Base-by-base conservation (phyloP, 2,797 vertebrate species). In the Periparus ater region DNA sequence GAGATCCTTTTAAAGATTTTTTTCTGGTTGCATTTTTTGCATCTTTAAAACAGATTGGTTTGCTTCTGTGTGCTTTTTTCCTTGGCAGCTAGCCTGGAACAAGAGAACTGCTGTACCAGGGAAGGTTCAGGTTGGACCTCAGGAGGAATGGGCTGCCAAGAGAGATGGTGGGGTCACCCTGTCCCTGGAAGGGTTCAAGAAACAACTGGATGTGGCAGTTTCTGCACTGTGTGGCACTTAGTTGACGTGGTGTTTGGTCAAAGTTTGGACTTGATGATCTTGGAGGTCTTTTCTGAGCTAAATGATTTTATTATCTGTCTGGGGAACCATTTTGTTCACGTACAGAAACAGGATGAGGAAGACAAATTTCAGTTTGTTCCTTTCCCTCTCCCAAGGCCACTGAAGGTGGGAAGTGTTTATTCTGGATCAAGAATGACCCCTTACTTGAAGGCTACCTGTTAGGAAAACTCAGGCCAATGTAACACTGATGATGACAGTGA, bases 301-400 rank as follows among this genome's bases (percentile, higher is more conserved):
- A 38, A 38, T 25, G 0, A 45, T 38, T 55, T 23, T 70, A 26
- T 38, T 23, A 4, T 11, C 32, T 75, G 7, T 38, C 18, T 57
- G 16, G 36, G 51, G 48, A 79, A 22, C 22, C 4, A 6, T 25
- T 88, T 47, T 71, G 7, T n/a, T 77, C 26, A n/a, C 1, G 1
- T 16, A 13, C 10, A 23, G 38, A 44, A 51, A 27, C 1, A 58
- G 38, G 6, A 54, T 21, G 11, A 76, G 13, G 13, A 71, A 63
- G 13, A 6, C 0, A 0, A 2, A 2, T 36, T 79, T 63, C 8
- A 7, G 8, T 47, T 88, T 62, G 11, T 8, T 22, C 6, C 5
- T 71, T 76, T 74, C 21, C 18, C 5, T 61, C 19, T 70, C 20
- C 19, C 17, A 12, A 3, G 5, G 21, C 9, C 7, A 12, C 32